Conservation (phyloP, 1,140 invertebrate species). For the Maniola jurtina region DNA sequence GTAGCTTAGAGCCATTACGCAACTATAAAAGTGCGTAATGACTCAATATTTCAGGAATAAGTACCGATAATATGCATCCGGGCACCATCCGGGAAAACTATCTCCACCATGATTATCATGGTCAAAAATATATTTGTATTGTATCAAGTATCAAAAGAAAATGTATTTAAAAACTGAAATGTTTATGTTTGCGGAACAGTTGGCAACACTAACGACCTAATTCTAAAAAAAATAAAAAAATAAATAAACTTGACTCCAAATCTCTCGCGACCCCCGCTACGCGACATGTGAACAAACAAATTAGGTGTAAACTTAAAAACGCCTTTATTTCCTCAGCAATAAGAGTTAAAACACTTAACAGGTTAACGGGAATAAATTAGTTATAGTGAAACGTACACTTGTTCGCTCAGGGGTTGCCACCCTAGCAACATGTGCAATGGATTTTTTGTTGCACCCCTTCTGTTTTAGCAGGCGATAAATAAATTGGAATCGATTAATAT, state of each 20-base stretch:
- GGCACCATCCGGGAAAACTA: too few relatives aligned
- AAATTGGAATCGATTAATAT: conserved; percentile 57
- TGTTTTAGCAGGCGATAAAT: conserved; percentile 54
- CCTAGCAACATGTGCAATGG: conserved; percentile 63
- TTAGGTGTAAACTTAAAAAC: conserved; percentile 11
- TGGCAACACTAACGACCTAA: conserved; percentile 44
- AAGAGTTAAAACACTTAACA: conserved; percentile 33
- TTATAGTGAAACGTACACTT: conserved; percentile 53
- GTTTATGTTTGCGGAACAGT: conserved; percentile 34
- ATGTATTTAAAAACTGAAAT: not conserved
- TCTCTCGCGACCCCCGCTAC: conserved; percentile 58
- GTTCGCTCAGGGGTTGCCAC: conserved; percentile 54
- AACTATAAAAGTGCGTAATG: too few relatives aligned
- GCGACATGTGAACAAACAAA: conserved; percentile 74
- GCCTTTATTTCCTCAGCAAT: conserved; percentile 28
- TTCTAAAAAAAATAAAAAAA: conserved; percentile 49
- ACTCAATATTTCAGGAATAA: too few relatives aligned
- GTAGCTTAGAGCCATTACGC: too few relatives aligned
- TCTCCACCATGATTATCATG: too few relatives aligned
- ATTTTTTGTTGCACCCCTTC: conserved; percentile 57
- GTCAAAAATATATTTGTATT: too few relatives aligned
- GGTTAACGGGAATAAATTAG: conserved; percentile 34
- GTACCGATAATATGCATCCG: too few relatives aligned
- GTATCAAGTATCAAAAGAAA: not conserved
- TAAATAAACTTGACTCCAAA: conserved; percentile 43